Percentiles rank a stretch among this genome's conserved stretches.
phyloP scores from a whole-genome alignment of 2,113 vertebrate species.

The Perccottus glenii region DNA sequence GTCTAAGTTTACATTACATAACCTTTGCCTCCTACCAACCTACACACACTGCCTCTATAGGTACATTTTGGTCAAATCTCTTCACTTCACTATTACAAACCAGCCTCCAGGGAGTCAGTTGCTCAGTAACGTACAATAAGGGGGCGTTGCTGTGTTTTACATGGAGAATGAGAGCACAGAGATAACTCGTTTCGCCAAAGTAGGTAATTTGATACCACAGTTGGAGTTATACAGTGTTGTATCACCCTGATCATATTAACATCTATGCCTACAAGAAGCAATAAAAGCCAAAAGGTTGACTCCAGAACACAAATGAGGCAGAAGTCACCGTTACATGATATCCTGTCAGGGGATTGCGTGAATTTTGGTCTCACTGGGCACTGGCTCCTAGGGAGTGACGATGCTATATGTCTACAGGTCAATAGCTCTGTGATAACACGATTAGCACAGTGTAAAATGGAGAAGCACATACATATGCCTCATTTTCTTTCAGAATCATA shows the following conservation, averaged over 20 bases:
- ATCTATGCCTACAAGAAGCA: constrained; percentile 57
- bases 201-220: constrained; percentile 57
- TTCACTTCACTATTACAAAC: constrained; percentile 51
- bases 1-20: constrained; percentile 63
- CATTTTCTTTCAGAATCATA: constrained; percentile 21
- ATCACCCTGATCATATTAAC: constrained; percentile 57
- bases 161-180: constrained; percentile 39
- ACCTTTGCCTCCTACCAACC: constrained; percentile 51
- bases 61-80: constrained; percentile 61
- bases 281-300: constrained; percentile 46
- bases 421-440: constrained; percentile 50
- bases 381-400: constrained; percentile 56
- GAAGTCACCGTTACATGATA: constrained; percentile 63
- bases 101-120: constrained; percentile 61
- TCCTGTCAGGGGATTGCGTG: constrained; percentile 56
- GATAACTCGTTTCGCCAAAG: constrained; percentile 58
- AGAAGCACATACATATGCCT: constrained; percentile 27
- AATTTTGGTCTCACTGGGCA: constrained; percentile 52
- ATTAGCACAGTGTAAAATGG: constrained; percentile 50
- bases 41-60: constrained; percentile 63
- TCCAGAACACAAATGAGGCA: constrained; percentile 57
- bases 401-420: constrained; percentile 39
- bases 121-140: constrained; percentile 67
- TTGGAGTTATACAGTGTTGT: constrained; percentile 25
- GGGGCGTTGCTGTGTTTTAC: constrained; percentile 52